These are phyloP conservation scores for Capra hircus DNA, from an alignment of 2,113 vertebrate species.

Conservation along the genomic window DNA sequence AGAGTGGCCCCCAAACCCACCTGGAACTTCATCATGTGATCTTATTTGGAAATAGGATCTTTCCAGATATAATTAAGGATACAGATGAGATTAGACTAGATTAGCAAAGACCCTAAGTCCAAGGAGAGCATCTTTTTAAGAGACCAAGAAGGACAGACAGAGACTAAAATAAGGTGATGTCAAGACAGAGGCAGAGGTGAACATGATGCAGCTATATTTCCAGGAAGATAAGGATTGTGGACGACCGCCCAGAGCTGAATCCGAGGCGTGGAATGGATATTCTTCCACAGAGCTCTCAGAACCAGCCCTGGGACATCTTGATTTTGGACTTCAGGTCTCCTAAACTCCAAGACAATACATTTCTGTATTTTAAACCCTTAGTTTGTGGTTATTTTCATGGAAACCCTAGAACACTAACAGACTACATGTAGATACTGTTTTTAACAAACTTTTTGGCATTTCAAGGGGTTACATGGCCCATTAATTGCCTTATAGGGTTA, in stretches of 20 bases:
- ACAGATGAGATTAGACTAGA: neutral
- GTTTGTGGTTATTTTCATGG: fast-evolving
- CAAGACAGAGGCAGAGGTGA: neutral
- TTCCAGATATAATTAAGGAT: neutral
- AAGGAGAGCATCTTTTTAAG: fast-evolving
- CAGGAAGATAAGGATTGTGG: neutral
- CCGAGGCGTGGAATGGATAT: fast-evolving
- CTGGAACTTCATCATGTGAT: neutral
- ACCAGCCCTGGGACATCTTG: neutral
- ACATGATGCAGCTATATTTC: fast-evolving
- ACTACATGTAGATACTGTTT: neutral
- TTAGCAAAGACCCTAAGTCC: neutral
- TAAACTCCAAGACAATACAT: fast-evolving
- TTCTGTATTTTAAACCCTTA: no score
- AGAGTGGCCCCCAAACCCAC: neutral
- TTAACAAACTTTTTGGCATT: neutral
- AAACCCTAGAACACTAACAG: neutral
- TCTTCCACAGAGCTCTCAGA: neutral
- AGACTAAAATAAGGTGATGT: fast-evolving
- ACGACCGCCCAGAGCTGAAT: fast-evolving
- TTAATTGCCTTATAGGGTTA: neutral
- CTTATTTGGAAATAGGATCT: neutral
- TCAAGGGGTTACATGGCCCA: neutral
- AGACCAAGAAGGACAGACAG: neutral
- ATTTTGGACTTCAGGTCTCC: neutral